Base-by-base conservation (phyloP, 2,797 vertebrate genomes). In the Halcyon badia region DNA sequence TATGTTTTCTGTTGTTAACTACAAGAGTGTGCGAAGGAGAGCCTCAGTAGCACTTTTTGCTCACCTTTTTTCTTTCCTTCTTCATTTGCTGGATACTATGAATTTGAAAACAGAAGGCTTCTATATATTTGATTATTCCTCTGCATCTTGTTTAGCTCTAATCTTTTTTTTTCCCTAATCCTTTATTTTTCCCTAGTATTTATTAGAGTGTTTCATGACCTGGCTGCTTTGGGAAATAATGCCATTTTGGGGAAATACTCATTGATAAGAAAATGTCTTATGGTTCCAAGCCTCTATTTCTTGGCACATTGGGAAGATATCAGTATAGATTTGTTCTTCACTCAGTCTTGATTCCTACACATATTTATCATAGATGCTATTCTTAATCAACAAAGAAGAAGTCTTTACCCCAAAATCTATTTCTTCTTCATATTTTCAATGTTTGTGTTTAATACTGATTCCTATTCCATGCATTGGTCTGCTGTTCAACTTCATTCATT, bases 221-320 rank as follows among this genome's bases (percentile, higher is more conserved):
- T 37, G 17, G 0, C 0, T 31, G 37, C 39, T 51, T 41, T 10
- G 20, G 9, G 8, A 15, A 75, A 41, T 57, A 56, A 21, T n/a
- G 54, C 25, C 9, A 26, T 35, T 66, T 71, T 21, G 5, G 5
- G 6, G 8, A 54, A 84, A 42, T 69, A 11, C 5, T n/a, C 18
- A 42, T 7, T 42, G 25, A 18, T 14, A 75, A 66, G 18, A 75
- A 62, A 58, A 62, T 9, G 11, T n/a, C 14, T 49, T 5, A 25
- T 56, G 6, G 18, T 54, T 11, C 11, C 15, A 54, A 25, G 14
- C 11, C 13, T 44, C 26, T 69, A 26, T 60, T 65, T 89, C 24
- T 44, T 76, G 18, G 13, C 46, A 71, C 28, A 56, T 30, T n/a
- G 6, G 39, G 5, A 58, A 69, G 31, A 61, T 31, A 12, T 28